phyloP scores from a whole-genome alignment of 2,797 vertebrate genomes.

The Champsocephalus gunnari region DNA sequence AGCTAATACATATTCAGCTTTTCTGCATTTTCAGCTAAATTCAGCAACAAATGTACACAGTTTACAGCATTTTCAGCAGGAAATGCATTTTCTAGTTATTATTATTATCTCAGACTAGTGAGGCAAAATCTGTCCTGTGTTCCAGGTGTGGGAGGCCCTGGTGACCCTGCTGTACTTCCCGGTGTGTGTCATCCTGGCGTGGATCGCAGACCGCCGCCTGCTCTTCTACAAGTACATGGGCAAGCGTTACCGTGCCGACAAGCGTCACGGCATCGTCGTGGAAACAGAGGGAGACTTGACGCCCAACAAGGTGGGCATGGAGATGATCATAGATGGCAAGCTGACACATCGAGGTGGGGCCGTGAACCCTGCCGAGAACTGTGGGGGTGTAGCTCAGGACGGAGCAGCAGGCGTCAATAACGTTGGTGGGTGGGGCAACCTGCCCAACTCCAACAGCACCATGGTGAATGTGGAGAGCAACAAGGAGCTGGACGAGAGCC shows the following conservation, averaged over 20 bases:
- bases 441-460: slow-evolving; percentile 77
- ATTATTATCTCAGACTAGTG: too few relatives aligned
- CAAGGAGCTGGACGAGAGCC: slow-evolving; percentile 90
- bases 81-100: too few relatives aligned
- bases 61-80: too few relatives aligned
- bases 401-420: slow-evolving; percentile 55
- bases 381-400: slow-evolving; percentile 48
- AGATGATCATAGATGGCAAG: slow-evolving; percentile 88
- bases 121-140: background rate
- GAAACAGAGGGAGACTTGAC: slow-evolving; percentile 89
- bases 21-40: too few relatives aligned
- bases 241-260: slow-evolving; percentile 93
- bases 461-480: slow-evolving; percentile 79
- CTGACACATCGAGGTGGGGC: slow-evolving; percentile 71
- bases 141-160: slow-evolving; percentile 91
- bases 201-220: slow-evolving; percentile 92
- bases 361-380: slow-evolving; percentile 63
- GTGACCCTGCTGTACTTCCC: slow-evolving; percentile 93
- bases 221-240: slow-evolving; percentile 96
- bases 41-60: too few relatives aligned
- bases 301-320: slow-evolving; percentile 83
- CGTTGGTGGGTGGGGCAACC: slow-evolving; percentile 32
- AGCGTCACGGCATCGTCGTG: slow-evolving; percentile 91
- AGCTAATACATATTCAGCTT: too few relatives aligned
- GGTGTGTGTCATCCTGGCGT: slow-evolving; percentile 91